Base-by-base conservation (phyloP, 2,888 invertebrate species). In the Cryptocheilus praepositus region DNA sequence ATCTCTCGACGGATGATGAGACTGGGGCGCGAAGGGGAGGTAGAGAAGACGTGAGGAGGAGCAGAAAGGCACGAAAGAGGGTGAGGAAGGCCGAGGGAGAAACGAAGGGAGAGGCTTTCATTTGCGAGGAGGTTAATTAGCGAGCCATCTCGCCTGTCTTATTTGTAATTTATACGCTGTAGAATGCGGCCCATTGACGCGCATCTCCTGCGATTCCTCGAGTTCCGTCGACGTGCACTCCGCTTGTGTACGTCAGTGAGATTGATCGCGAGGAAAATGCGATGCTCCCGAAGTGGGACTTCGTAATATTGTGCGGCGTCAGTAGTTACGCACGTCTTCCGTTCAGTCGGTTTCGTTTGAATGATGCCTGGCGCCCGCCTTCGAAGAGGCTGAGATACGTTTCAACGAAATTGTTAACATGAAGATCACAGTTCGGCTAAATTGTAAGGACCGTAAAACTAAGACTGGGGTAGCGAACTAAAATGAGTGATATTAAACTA, bases 81-180 rank as follows among this genome's bases (percentile, higher is more conserved):
- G 21, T 15, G 45, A 67, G 69, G 73, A 67, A 67, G 71, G 64
- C n/a, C 55, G 55, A 53, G 25, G 67, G 63, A 61, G 58, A 54
- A 46, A 53, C 61, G 67, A 52, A 63, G 51, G 46, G 51, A 71
- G 64, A 62, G 62, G 67, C 71, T 81, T 74, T 82, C 78, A 79
- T 82, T 77, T 74, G 79, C 75, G 79, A 79, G 81, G 71, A 81
- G 81, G 81, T 82, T 83, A 83, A 83, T 83, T 83, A 83, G 82
- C 81, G 76, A 81, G 75, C 81, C 74, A 81, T 81, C 82, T 74
- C 73, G 74, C 63, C 75, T 77, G 82, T 81, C 81, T 82, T 79
- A 82, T 80, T 81, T 74, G 79, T 81, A 81, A 83, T 82, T 82
- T 83, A 82, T 81, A 79, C 77, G 61, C 77, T 62, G 78, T 58